These are phyloP conservation scores for Rhabdophis nuchalis DNA, from an alignment of 2,797 vertebrate genomes.

Conservation along the genomic window DNA sequence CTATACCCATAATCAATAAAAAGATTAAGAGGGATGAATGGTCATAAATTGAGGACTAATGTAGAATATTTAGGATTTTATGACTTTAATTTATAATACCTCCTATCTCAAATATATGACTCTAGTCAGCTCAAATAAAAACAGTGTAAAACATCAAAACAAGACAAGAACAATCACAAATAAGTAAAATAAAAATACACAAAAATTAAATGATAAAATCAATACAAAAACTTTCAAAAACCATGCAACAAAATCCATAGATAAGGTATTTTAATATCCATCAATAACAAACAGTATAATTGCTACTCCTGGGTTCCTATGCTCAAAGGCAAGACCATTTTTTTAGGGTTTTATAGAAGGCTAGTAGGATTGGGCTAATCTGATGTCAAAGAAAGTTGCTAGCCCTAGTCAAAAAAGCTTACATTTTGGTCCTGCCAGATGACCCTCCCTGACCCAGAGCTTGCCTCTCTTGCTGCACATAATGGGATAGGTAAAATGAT, in stretches of 20 bases:
- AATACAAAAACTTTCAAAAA: background rate
- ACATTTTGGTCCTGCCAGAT: background rate
- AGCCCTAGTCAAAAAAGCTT: background rate
- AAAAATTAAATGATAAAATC: background rate
- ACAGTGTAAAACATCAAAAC: background rate
- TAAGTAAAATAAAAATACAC: background rate
- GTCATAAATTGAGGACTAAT: background rate
- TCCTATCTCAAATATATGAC: background rate
- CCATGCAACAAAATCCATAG: background rate
- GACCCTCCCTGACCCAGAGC: background rate
- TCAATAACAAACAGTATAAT: background rate
- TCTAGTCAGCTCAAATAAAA: background rate
- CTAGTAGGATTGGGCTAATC: background rate
- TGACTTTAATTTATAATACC: background rate
- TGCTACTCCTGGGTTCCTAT: background rate
- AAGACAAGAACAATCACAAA: background rate
- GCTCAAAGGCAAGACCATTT: background rate
- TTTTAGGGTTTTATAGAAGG: background rate
- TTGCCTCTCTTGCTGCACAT: background rate
- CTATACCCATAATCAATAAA: background rate
- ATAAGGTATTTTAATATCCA: background rate
- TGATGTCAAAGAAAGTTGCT: background rate
- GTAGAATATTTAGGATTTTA: background rate
- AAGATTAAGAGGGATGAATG: background rate
- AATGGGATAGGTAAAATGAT: background rate